Evolutionary conservation across 2,888 invertebrate genomes (phyloP), one percentile per base, ranked within the genome.

Genomic region (Dermolepida albohirtum): DNA sequence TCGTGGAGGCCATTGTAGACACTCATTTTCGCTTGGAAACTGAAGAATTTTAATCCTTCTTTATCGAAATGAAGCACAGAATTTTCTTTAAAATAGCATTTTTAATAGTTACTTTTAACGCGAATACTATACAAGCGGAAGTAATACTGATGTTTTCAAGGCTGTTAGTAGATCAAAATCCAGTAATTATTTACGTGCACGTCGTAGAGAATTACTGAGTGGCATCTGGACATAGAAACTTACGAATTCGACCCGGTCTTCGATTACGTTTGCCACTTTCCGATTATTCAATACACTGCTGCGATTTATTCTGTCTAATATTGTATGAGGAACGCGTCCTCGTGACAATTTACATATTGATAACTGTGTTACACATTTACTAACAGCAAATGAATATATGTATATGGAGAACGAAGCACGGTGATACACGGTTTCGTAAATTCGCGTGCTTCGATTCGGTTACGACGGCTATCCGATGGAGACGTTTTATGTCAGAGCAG

Each of bases 1-100:
- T 79, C 79, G 64, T 74, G 72, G 69, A 75, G 71, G 65, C 75
- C 78, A 70, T 77, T 78, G 59, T 72, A 71, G 12, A 73, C 75
- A 74, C 76, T 78, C 79, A 79, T 79, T 71, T 71, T 74, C 51
- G 39, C 11, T 40, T 5, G 41, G 22, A 34, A 34, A 34, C 34
- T 7, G 14, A 44, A 29, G 43, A 44, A 44, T 44, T 16, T 34
- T 34, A 27, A 29, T 47, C 27, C 27, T 59, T 12, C 14, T 12
- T 12, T 59, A 27, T 29, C 29, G 43, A 59, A 47, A 47, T 14
- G 47, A 47, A 5, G 29, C 44, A 29, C 59, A 59, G 43, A 44
- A 29, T 43, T 27, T 44, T 57, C 57, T 27, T 22, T 39, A 43
- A 8, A 16, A 14, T 10, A 57, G 12, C 57, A 43, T 57, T 22